Base-by-base conservation (phyloP, 2,113 vertebrate species). In the Vulpes ferrilata region DNA sequence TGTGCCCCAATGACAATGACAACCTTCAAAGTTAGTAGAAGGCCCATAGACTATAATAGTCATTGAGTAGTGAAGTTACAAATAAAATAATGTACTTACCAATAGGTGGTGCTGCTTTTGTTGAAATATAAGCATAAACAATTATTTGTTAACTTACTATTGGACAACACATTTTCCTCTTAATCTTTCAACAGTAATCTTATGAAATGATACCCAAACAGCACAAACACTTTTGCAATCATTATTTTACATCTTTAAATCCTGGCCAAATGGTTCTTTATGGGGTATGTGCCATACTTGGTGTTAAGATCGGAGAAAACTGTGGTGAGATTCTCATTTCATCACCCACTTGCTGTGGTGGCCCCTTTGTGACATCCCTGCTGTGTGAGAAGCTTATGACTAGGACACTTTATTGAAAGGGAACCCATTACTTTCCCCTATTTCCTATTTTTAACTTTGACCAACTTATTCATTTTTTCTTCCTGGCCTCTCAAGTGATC, bases 11-110 rank as follows among this genome's bases (percentile, higher is more conserved):
- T 57, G 65, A 71, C 60, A 87, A 87, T 35, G 84, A 17, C 7
- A 71, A 69, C 32, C 51, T 53, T 87, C 30, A 69, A 55, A 69
- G 25, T 38, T 88, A 73, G 20, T 25, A 55, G n/a, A 23, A 92
- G 53, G 48, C 53, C 27, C 27, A 48, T 22, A 64, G 60, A 2
- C 35, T 71, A 1, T n/a, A 82, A 43, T 32, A 59, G 51, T 82
- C 35, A 71, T 43, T 23, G 17, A 80, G 22, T 55, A 69, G 35
- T 79, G 81, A 23, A 73, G n/a, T 88, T 88, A 57, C 23, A 88
- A 91, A 30, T 82, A 69, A 91, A 82, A 82, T 91, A 81, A 67
- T 69, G 25, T 91, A 82, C 62, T 91, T 91, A 91, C n/a, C 76
- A 43, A 20, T 57, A 43, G n/a, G 64, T 92, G 51, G n/a, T 60